phyloP scores from a whole-genome alignment of 2,113 vertebrate genomes.

The Barnardius zonarius region DNA sequence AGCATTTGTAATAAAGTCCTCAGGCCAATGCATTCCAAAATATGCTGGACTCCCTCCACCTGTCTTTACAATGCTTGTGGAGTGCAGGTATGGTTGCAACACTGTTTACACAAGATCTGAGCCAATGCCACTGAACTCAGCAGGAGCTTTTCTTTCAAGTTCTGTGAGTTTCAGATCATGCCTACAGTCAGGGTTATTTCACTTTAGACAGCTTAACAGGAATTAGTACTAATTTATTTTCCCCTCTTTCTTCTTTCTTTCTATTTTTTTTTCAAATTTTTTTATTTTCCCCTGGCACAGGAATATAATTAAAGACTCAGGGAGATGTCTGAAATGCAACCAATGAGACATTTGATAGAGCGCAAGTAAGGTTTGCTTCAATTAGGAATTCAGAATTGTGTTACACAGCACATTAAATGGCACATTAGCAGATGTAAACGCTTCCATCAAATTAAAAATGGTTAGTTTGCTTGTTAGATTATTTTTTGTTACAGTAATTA shows the following conservation, averaged over 20 bases:
- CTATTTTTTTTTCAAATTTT: background rate
- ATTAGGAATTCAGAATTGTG: constrained; percentile 30
- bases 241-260: background rate
- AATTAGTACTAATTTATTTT: background rate
- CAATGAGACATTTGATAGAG: background rate
- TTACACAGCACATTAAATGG: constrained; percentile 45
- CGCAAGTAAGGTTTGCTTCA: background rate
- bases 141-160: background rate
- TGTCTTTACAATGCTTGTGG: background rate
- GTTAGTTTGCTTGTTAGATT: background rate
- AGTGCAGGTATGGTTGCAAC: background rate
- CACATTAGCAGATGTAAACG: constrained; percentile 41
- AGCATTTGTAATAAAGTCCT: background rate
- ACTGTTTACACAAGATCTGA: background rate
- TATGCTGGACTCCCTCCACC: background rate
- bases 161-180: background rate
- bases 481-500: background rate
- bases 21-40: background rate
- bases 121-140: background rate
- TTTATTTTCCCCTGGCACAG: background rate
- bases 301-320: background rate
- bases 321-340: background rate
- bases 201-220: background rate
- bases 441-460: background rate
- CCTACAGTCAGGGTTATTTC: background rate